Conservation (phyloP, 2,888 invertebrate genomes). For the Lepidonotus clava region DNA sequence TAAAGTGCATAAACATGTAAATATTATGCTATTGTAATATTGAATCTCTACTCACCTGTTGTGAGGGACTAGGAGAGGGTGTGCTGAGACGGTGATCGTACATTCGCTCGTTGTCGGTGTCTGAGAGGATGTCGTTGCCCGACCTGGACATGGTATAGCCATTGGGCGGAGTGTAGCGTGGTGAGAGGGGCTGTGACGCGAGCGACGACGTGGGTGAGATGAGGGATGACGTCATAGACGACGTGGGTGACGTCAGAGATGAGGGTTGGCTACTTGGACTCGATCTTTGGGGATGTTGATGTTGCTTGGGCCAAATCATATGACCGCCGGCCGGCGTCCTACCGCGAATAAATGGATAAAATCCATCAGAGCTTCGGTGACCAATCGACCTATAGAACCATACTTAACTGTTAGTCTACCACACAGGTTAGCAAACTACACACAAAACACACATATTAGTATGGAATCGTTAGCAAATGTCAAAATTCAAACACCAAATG, state of each 20-base stretch:
- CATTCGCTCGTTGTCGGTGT: constrained; percentile 58
- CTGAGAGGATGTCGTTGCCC: constrained; percentile 52
- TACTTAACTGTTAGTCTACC: too few relatives aligned
- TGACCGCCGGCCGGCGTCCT: not conserved
- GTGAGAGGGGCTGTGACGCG: constrained; percentile 52
- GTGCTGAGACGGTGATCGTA: constrained; percentile 54
- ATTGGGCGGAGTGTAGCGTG: constrained; percentile 56
- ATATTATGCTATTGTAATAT: not conserved
- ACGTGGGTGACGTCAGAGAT: not conserved
- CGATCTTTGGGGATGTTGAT: constrained; percentile 28
- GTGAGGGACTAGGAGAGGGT: constrained; percentile 64
- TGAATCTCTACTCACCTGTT: constrained; percentile 61
- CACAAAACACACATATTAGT: too few relatives aligned
- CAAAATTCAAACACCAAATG: too few relatives aligned
- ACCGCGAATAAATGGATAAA: not conserved
- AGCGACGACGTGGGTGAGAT: constrained; percentile 24
- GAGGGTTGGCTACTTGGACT: constrained; percentile 41
- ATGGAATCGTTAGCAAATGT: too few relatives aligned
- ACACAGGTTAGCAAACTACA: too few relatives aligned
- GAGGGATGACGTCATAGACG: not conserved
- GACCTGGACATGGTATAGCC: constrained; percentile 1
- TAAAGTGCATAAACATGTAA: too few relatives aligned
- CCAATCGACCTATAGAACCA: constrained; percentile 27
- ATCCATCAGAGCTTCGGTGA: constrained; percentile 15
- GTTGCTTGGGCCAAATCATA: not conserved